These are phyloP conservation scores for Scomber scombrus DNA, from an alignment of 2,113 vertebrate species.

Conservation along the genomic window DNA sequence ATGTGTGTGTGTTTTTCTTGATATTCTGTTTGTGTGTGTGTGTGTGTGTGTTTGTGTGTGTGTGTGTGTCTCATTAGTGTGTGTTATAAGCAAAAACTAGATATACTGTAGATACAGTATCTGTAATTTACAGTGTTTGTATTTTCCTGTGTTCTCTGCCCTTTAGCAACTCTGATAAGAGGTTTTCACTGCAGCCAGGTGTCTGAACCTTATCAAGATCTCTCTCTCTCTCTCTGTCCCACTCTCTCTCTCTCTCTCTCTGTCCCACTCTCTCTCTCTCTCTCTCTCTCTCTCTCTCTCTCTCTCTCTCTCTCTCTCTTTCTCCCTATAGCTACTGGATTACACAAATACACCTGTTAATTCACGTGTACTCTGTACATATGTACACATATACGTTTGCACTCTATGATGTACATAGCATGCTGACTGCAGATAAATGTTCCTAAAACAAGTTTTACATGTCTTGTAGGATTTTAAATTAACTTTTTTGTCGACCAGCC, in stretches of 20 bases:
- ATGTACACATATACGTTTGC: too few species aligned
- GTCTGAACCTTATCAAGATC: slow-evolving; percentile 89
- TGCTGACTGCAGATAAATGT: slow-evolving; percentile 5
- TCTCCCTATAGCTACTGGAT: slow-evolving; percentile 26
- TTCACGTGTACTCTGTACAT: neutral
- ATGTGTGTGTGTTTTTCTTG: neutral
- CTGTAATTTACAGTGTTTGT: slow-evolving; percentile 27
- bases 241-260: too few species aligned
- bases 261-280: neutral
- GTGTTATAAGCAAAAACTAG: slow-evolving; percentile 5
- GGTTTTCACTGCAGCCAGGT: slow-evolving; percentile 88
- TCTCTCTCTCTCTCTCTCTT: neutral
- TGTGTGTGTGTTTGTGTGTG: neutral
- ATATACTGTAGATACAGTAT: slow-evolving; percentile 29
- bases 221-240: neutral
- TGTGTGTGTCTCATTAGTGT: neutral
- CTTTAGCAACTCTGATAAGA: slow-evolving; percentile 88
- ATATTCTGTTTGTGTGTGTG: neutral
- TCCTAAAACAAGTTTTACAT: neutral
- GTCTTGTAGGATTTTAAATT: too few species aligned
- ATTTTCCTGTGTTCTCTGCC: slow-evolving; percentile 65
- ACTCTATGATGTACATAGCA: neutral
- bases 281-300: slow-evolving; percentile 13
- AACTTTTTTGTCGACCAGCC: too few species aligned
- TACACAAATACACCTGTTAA: neutral